phyloP scores from a whole-genome alignment of 2,888 invertebrate genomes.

The Periphyllus acericola region DNA sequence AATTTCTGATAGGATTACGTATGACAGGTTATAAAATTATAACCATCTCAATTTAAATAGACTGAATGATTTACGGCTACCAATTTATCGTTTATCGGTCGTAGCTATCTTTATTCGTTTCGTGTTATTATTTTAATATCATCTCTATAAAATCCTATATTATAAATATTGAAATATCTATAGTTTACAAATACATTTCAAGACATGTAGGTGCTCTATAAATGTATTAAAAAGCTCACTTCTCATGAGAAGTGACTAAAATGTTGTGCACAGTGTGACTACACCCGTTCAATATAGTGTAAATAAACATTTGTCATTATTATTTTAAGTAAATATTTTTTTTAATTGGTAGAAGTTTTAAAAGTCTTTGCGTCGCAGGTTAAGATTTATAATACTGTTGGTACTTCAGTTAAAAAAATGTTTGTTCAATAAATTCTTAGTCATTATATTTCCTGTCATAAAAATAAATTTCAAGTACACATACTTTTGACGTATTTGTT shows the following conservation, averaged over 20 bases:
- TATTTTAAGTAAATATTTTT: not conserved
- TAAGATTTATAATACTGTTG: not conserved
- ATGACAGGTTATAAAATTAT: not conserved
- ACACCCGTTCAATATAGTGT: not conserved
- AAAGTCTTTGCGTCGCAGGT: slow-evolving; percentile 14
- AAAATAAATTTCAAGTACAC: slow-evolving; percentile 36
- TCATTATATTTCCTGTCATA: slow-evolving; percentile 34
- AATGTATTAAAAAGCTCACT: too few relatives aligned
- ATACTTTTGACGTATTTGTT: slow-evolving; percentile 16
- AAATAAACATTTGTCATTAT: not conserved
- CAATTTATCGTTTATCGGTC: not conserved
- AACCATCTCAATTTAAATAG: too few relatives aligned
- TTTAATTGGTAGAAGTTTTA: slow-evolving; percentile 9
- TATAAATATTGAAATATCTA: not conserved
- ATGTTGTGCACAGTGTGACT: not conserved
- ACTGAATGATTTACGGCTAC: too few relatives aligned
- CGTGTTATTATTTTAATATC: not conserved
- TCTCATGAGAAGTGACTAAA: not conserved
- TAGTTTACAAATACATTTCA: not conserved
- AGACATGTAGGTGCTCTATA: too few relatives aligned
- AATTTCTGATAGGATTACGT: not conserved
- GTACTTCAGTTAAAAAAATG: slow-evolving; percentile 14
- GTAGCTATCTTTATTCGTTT: not conserved
- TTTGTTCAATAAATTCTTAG: not conserved
- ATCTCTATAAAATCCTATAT: too few relatives aligned